Evolutionary conservation across 2,888 invertebrate species (phyloP).

Genomic region (Machimus atricapillus): DNA sequence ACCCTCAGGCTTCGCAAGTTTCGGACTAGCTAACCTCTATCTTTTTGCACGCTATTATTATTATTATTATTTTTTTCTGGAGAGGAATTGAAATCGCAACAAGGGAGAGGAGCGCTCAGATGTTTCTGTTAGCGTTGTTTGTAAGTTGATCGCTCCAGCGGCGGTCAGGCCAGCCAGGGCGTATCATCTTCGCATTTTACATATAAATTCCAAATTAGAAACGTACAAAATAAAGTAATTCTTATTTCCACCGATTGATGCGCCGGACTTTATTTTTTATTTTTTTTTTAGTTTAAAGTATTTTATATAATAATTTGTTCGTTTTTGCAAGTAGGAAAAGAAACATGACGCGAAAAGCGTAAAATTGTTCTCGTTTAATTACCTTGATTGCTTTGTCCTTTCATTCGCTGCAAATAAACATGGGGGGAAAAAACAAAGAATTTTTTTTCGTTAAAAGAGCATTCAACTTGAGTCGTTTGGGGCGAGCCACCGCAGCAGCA

Average conservation of each 20-base stretch:
- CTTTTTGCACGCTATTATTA: not conserved
- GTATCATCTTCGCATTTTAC: not conserved
- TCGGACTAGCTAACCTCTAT: not conserved
- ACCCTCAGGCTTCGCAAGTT: not conserved
- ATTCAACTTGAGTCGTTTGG: not conserved
- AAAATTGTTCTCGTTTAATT: constrained; percentile 51
- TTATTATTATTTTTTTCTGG: not conserved
- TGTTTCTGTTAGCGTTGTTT: not conserved
- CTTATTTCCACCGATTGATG: not conserved
- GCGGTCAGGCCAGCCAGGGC: not conserved
- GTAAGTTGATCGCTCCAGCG: not conserved
- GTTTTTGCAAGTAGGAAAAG: not conserved
- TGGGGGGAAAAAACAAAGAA: constrained; percentile 42
- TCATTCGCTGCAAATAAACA: constrained; percentile 76
- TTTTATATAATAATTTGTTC: not conserved
- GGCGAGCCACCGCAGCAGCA: not conserved
- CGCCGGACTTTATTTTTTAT: not conserved
- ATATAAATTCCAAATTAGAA: not conserved
- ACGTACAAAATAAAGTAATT: not conserved
- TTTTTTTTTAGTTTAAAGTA: not conserved
- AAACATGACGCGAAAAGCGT: not conserved
- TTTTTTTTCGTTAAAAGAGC: not conserved
- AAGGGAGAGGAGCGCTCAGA: not conserved
- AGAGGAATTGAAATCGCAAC: not conserved
- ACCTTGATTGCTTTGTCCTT: constrained; percentile 87